These are phyloP conservation scores for Apocrypta bakeri DNA, from an alignment of 1,140 invertebrate genomes.

Conservation along the genomic window DNA sequence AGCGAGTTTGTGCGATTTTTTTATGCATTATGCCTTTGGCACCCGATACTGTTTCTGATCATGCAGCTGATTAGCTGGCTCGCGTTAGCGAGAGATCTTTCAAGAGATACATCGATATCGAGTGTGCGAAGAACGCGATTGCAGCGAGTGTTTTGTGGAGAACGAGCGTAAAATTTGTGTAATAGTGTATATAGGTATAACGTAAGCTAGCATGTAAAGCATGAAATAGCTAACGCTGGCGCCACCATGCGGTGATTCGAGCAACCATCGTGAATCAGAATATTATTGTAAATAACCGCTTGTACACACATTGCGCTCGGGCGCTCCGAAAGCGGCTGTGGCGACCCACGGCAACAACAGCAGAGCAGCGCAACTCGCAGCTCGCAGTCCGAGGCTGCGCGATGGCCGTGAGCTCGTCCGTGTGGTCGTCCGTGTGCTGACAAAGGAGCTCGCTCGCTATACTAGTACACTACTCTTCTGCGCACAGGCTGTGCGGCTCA, in stretches of 20 bases:
- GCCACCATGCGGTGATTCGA: not conserved
- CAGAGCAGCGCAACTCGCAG: not conserved
- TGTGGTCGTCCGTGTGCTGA: slow-evolving; percentile 5
- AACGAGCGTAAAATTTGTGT: not conserved
- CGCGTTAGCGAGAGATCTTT: too few relatives aligned
- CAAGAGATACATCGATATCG: too few relatives aligned
- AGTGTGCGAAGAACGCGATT: too few relatives aligned
- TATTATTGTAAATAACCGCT: too few relatives aligned
- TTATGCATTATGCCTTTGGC: too few relatives aligned
- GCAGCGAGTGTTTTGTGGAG: too few relatives aligned
- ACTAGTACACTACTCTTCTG: not conserved
- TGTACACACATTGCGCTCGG: too few relatives aligned
- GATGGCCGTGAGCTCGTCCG: not conserved
- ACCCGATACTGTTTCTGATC: too few relatives aligned
- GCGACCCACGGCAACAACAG: not conserved
- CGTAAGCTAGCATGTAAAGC: too few relatives aligned
- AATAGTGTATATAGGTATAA: too few relatives aligned
- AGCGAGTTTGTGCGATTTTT: too few relatives aligned
- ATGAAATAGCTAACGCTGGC: not conserved
- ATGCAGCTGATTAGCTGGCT: too few relatives aligned
- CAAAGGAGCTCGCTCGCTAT: not conserved
- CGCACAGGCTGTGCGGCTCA: not conserved
- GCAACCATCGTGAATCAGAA: not conserved
- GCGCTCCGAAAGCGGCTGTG: not conserved
- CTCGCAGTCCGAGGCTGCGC: not conserved